Evolutionary conservation across 2,113 vertebrate species (phyloP).

Genomic region (Halcyon senegalensis): DNA sequence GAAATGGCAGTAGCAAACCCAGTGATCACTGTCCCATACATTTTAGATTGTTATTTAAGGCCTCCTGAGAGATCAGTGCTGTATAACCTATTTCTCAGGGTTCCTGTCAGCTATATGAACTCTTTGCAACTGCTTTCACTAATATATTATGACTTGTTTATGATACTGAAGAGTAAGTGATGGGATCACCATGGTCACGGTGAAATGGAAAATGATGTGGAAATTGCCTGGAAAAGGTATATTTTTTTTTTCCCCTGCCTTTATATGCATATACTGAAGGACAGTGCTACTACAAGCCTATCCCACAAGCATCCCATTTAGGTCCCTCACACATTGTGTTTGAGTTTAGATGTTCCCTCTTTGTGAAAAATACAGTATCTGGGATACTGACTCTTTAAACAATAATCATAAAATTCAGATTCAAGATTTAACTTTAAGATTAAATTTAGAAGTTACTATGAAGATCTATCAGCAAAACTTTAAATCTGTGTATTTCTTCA

Average conservation of each 20-base stretch:
- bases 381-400: background rate
- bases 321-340: background rate
- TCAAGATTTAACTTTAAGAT: background rate
- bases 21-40: conserved; percentile 68
- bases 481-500: background rate
- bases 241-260: background rate
- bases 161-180: conserved; percentile 20
- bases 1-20: conserved; percentile 64
- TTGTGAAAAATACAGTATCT: background rate
- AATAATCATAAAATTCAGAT: background rate
- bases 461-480: background rate
- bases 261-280: background rate
- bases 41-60: conserved; percentile 70
- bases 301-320: background rate
- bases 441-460: background rate
- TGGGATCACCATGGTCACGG: background rate
- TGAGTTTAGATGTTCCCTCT: background rate
- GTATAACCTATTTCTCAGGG: conserved; percentile 68
- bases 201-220: conserved; percentile 37
- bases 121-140: conserved; percentile 27
- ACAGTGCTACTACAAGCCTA: background rate
- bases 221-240: background rate
- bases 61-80: conserved; percentile 57
- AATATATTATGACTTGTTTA: conserved; percentile 73
- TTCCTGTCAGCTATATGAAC: conserved; percentile 46